Evolutionary conservation across 1,140 invertebrate species (phyloP), one percentile per base, ranked within the genome.

Genomic region (Bradysia coprophila): DNA sequence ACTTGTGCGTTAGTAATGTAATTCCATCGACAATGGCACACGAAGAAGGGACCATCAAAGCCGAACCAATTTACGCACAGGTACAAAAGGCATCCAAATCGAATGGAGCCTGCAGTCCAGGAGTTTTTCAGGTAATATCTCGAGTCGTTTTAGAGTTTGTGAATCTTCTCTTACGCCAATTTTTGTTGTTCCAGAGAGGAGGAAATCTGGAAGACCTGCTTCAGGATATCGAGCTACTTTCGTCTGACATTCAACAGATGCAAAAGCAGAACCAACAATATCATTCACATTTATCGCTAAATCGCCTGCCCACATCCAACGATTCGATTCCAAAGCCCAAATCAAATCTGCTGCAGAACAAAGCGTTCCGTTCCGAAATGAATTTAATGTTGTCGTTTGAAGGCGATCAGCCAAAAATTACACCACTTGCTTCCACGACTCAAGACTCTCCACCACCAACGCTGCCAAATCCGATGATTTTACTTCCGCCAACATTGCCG

Each of bases 181-280:
- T 28, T 28, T 28, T 6, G 6, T 28, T 28, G 6, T 28, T 28
- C 24, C 24, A 50, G 57, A 60, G 46, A 65, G 64, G 62, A 21
- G 64, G 62, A 11, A 66, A 63, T 43, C 55, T 65, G 8, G 63
- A 64, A 45, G 64, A 66, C 44, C 48, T 66, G 20, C 44, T 65
- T 10, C 58, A 59, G 21, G 62, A 65, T 32, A 59, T 66, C 13
- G 61, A 64, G 43, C 49, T 56, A 13, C 47, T 55, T 31, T 38
- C 31, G 21, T 34, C 45, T 37, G 22, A 31, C 37, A 33, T 44
- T 34, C 22, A 40, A 37, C 15, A 49, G 32, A 11, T 46, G 24
- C 43, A 45, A 46, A 9, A 6, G 21, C 4, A 39, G 21, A 16
- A 39, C 8, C 11, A 39, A 15, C 19, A 39, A 39, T 21, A 20